A percentile compares a stretch with the other conserved stretches of the same genome.
phyloP scores from a whole-genome alignment of 2,797 vertebrate species.

The Coluber constrictor region DNA sequence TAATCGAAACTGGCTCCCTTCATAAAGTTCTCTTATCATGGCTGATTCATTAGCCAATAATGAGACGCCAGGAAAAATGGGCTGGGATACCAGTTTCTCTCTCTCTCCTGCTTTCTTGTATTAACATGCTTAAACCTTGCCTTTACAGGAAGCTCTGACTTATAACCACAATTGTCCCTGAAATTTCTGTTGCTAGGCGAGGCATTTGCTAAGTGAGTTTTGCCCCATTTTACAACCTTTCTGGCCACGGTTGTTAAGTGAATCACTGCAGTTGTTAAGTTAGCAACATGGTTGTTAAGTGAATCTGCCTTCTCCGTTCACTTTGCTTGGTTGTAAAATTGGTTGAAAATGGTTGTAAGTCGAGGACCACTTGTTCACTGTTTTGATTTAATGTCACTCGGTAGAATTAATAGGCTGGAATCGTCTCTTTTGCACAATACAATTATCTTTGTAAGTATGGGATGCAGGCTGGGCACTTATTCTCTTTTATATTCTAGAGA shows the following conservation, averaged over 20 bases:
- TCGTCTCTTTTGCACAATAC: background rate
- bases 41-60: background rate
- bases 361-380: background rate
- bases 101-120: background rate
- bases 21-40: background rate
- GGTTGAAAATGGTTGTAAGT: too few relatives aligned
- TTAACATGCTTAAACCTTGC: background rate
- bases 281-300: background rate
- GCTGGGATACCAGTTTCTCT: rapidly evolving
- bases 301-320: background rate
- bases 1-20: background rate
- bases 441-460: background rate
- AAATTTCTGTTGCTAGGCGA: background rate
- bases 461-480: background rate
- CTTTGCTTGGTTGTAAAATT: too few relatives aligned
- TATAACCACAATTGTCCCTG: background rate
- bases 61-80: rapidly evolving
- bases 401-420: background rate
- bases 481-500: background rate
- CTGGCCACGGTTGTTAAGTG: background rate
- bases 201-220: background rate
- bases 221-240: background rate
- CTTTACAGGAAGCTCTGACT: background rate
- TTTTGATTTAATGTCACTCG: background rate
- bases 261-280: background rate